These are phyloP conservation scores for Cyrtodaria siliqua DNA, from an alignment of 2,888 invertebrate genomes.

Conservation along the genomic window DNA sequence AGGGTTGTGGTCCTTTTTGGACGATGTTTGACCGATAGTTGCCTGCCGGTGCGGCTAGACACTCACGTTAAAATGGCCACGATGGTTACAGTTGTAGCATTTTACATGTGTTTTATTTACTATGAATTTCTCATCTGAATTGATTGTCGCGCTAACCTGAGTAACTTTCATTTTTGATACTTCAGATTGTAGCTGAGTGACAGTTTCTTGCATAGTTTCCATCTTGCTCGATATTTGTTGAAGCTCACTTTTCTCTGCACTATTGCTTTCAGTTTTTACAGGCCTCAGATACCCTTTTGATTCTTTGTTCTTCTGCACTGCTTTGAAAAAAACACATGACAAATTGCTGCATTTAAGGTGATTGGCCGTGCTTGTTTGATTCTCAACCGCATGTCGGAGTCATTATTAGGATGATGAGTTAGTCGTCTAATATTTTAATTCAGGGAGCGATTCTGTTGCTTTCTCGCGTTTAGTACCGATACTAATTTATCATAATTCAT, in stretches of 20 bases:
- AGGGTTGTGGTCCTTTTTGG: too few relatives aligned
- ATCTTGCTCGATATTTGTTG: neutral
- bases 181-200: too few relatives aligned
- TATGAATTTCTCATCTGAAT: too few relatives aligned
- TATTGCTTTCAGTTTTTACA: neutral
- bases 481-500: constrained; percentile 4
- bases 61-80: too few relatives aligned
- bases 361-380: neutral
- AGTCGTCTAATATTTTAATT: constrained; percentile 1
- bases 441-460: constrained; percentile 1
- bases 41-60: too few relatives aligned
- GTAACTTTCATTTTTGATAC: too few relatives aligned
- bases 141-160: too few relatives aligned
- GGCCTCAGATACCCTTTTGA: neutral
- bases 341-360: neutral
- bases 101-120: too few relatives aligned
- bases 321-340: neutral
- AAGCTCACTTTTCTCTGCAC: neutral
- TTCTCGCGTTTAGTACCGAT: neutral
- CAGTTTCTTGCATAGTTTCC: neutral
- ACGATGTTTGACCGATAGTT: too few relatives aligned
- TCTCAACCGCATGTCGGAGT: neutral
- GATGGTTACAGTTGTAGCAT: too few relatives aligned
- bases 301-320: neutral
- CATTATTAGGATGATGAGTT: neutral